Evolutionary conservation across 2,797 vertebrate species (phyloP), one percentile per base, ranked within the genome.

Genomic region (Enteromius fasciolatus): DNA sequence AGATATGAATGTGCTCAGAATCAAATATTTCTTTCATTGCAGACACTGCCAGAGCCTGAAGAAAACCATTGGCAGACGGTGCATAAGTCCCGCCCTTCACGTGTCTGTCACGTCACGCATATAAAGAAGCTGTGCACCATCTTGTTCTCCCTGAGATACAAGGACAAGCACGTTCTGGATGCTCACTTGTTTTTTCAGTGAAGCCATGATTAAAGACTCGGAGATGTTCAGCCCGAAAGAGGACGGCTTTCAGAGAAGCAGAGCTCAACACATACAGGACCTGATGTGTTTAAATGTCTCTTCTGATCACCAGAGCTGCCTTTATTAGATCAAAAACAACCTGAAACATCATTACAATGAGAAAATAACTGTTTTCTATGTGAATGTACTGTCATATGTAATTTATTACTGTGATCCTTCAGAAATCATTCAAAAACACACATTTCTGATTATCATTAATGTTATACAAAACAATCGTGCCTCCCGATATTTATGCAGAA

Each of bases 1-100:
- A 57, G 52, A 57, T 25, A 23, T 1, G 50, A 39, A 75, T 57
- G 73, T 41, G 50, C 73, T 75, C 73, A 75, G 52, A 75, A 17
- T 39, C 2, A 39, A 54, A 75, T 23, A 75, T 75, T n/a, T 39
- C 73, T 75, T 75, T 75, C 50, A 39, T 57, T 4, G 23, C 33
- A 39, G 52, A 14, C 33, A 57, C 50, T 25, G 25, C 33, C 8
- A 6, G 20, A 57, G 50, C 7, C 72, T 57, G 33, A 15, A 25
- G 33, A 41, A 17, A 17, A 25, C 10, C 73, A 72, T 48, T 70
- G 68, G 68, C 68, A 17, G 41, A 28, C 10, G 15, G 8, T 2
- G 15, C 41, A 18, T 1, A 28, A 48, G 44, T 17, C 69, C 67
- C 8, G 4, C 69, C 69, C 69, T 18, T 20, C 39, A 72, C 17